A percentile compares a stretch with the other conserved stretches of the same genome.
Evolutionary conservation across 2,113 vertebrate species (phyloP).

Genomic region (Oriolus oriolus): DNA sequence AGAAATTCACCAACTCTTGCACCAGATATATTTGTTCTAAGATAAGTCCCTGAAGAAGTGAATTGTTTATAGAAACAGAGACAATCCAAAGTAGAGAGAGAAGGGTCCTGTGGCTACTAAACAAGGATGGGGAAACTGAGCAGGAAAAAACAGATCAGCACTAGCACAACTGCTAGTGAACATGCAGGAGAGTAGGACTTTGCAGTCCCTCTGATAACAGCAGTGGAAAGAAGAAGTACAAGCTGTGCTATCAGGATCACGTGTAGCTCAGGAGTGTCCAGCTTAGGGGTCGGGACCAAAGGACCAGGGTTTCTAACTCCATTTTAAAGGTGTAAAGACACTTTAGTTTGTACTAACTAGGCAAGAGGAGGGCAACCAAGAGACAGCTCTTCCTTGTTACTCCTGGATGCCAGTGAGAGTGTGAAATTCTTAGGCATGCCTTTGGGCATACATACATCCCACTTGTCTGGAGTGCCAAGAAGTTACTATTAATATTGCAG

Average conservation of each 20-base stretch:
- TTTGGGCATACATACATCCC: neutral
- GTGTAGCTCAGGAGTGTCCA: neutral
- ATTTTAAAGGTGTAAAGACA: neutral
- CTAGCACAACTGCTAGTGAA: neutral
- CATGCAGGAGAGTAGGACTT: fast-evolving
- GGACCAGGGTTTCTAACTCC: neutral
- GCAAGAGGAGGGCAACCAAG: neutral
- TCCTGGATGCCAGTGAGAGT: neutral
- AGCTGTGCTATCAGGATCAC: neutral
- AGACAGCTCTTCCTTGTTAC: neutral
- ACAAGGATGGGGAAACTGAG: neutral
- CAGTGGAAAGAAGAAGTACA: neutral
- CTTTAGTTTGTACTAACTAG: neutral
- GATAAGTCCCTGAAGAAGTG: neutral
- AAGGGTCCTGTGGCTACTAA: neutral
- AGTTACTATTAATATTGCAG: neutral
- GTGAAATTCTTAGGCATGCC: neutral
- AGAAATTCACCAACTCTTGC: neutral
- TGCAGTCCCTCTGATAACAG: neutral
- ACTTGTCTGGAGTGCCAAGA: neutral
- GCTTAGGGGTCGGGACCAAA: neutral
- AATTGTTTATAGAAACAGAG: neutral
- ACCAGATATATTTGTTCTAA: neutral
- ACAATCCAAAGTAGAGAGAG: neutral
- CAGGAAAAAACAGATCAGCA: neutral